These are phyloP conservation scores for Catocala fraxini DNA, from an alignment of 2,888 invertebrate species.

Conservation along the genomic window DNA sequence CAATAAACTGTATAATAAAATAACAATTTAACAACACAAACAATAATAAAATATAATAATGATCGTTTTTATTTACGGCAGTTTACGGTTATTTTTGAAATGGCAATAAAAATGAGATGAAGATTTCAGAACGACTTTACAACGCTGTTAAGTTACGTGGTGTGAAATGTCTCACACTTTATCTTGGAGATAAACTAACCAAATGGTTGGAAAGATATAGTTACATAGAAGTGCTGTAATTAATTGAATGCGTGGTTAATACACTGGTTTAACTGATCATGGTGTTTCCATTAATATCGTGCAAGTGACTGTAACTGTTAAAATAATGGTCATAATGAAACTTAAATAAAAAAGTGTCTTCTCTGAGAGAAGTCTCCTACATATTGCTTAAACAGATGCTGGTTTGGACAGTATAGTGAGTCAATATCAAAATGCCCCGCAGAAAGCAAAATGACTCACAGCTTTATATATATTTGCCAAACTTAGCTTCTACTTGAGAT, in stretches of 20 bases:
- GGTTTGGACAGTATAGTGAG: too few species aligned
- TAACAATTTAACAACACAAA: conserved; percentile 24
- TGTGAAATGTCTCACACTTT: conserved; percentile 4
- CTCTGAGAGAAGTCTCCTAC: too few species aligned
- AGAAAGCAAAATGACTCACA: too few species aligned
- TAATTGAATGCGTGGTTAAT: not conserved
- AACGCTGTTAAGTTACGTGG: conserved; percentile 10
- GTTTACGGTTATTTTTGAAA: conserved; percentile 40
- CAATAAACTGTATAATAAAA: conserved; percentile 26
- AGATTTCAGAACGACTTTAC: conserved; percentile 40
- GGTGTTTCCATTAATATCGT: not conserved
- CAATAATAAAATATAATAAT: conserved; percentile 31
- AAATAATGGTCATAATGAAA: too few species aligned
- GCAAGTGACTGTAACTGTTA: too few species aligned
- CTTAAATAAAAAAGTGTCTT: too few species aligned
- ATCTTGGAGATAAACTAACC: not conserved
- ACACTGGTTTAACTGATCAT: too few species aligned
- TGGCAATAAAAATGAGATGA: conserved; percentile 48
- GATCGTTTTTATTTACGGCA: conserved; percentile 35
- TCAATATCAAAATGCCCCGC: too few species aligned
- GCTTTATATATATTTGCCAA: too few species aligned
- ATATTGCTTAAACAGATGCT: too few species aligned
- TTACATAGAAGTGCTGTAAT: not conserved
- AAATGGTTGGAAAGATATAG: not conserved
- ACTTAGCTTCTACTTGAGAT: too few species aligned